Percentiles rank a stretch among this genome's conserved stretches.
Evolutionary conservation across 1,140 invertebrate species (phyloP).

Genomic region (Goniozus legneri): DNA sequence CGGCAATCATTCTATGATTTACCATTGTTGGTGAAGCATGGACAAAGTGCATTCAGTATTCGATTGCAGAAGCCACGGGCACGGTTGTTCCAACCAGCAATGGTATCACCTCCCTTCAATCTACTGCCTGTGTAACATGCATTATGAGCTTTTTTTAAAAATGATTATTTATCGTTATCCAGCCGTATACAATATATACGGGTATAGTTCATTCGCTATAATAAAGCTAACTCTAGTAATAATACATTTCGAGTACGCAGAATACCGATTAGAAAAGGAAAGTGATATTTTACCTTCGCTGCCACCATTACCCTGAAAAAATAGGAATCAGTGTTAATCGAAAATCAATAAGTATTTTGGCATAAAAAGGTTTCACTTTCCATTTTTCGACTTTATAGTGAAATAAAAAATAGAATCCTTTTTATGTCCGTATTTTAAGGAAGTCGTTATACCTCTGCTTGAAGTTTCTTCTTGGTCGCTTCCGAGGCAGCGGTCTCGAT

Average conservation of each 20-base stretch:
- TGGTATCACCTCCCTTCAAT: constrained; percentile 43
- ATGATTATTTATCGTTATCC: too few species aligned
- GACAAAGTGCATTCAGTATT: constrained; percentile 49
- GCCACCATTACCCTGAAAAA: constrained; percentile 34
- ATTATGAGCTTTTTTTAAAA: too few species aligned
- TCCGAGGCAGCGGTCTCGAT: constrained; percentile 45
- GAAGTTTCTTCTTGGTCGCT: constrained; percentile 40
- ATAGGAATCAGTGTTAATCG: too few species aligned
- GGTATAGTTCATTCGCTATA: too few species aligned
- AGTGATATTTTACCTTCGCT: constrained; percentile 34
- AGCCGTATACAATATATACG: too few species aligned
- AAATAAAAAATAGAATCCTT: too few species aligned
- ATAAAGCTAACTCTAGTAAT: too few species aligned
- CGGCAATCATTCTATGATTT: constrained; percentile 47
- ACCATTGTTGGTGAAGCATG: constrained; percentile 53
- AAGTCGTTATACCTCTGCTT: constrained; percentile 34
- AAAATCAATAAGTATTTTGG: too few species aligned
- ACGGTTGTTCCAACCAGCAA: constrained; percentile 50
- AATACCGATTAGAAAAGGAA: too few species aligned
- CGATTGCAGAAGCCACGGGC: constrained; percentile 53
- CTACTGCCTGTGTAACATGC: constrained; percentile 37
- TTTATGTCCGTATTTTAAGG: not conserved
- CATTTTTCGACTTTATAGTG: constrained; percentile 13
- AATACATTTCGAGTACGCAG: too few species aligned
- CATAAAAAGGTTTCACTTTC: constrained; percentile 8